A percentile compares a stretch with the other conserved stretches of the same genome.
These are phyloP conservation scores for Sciurus vulgaris DNA, from an alignment of 2,797 vertebrate genomes.

Conservation along the genomic window DNA sequence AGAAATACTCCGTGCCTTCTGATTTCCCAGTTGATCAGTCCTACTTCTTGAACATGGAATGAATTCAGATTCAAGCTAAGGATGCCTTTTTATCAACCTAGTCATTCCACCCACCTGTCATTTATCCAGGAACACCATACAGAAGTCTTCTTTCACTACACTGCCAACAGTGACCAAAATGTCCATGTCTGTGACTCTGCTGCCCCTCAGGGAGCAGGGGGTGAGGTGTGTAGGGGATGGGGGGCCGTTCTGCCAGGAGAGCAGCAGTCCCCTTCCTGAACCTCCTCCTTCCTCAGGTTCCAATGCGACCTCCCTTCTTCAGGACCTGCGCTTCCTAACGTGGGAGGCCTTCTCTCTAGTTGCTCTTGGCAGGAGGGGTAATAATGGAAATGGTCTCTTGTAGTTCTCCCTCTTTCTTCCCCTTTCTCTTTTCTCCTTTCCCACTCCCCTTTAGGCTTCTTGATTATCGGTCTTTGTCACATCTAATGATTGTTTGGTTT, in stretches of 20 bases:
- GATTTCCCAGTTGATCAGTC: slow-evolving; percentile 95
- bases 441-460: background rate
- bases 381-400: background rate
- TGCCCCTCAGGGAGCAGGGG: background rate
- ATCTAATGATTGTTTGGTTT: slow-evolving; percentile 58
- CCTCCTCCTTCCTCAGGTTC: background rate
- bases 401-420: background rate
- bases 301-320: slow-evolving; percentile 26
- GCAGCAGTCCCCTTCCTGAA: background rate
- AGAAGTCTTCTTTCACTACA: slow-evolving; percentile 96
- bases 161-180: slow-evolving; percentile 95
- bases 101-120: slow-evolving; percentile 95
- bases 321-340: slow-evolving; percentile 71
- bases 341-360: slow-evolving; percentile 23
- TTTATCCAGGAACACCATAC: slow-evolving; percentile 95
- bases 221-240: no score
- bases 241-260: slow-evolving; percentile 52
- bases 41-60: slow-evolving; percentile 95
- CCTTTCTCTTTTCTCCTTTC: background rate
- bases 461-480: slow-evolving; percentile 41
- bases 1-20: slow-evolving; percentile 94
- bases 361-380: background rate
- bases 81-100: slow-evolving; percentile 95
- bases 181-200: slow-evolving; percentile 88
- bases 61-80: slow-evolving; percentile 94